These are phyloP conservation scores for Synergus itoensis DNA, from an alignment of 2,888 invertebrate species.

Conservation along the genomic window DNA sequence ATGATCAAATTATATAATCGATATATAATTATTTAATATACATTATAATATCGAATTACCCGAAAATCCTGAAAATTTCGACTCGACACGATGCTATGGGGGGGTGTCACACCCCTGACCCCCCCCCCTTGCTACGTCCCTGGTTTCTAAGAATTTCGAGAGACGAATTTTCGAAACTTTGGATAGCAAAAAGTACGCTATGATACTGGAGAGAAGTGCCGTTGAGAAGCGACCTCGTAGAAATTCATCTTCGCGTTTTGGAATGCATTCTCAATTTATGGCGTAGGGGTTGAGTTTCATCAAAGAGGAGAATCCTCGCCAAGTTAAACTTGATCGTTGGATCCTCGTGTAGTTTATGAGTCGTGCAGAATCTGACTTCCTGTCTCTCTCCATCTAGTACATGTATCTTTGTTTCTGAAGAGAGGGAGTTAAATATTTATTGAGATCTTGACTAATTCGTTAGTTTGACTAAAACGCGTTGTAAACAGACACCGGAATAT, in stretches of 20 bases:
- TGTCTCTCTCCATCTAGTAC: background rate
- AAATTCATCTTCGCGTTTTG: constrained; percentile 30
- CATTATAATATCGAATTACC: too few species aligned
- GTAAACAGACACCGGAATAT: constrained; percentile 5
- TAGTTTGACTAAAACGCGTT: constrained; percentile 26
- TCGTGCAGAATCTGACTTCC: constrained; percentile 15
- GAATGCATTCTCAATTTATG: constrained; percentile 28
- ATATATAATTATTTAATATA: too few species aligned
- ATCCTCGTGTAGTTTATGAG: constrained; percentile 18
- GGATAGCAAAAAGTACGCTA: background rate
- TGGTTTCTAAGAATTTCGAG: too few species aligned
- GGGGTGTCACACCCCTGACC: too few species aligned
- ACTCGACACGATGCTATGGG: too few species aligned
- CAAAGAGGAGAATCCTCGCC: constrained; percentile 24
- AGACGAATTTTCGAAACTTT: background rate
- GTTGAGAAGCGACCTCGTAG: constrained; percentile 11
- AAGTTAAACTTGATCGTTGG: constrained; percentile 25
- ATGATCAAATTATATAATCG: too few species aligned
- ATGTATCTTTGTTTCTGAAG: constrained; percentile 12
- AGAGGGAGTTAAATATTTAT: constrained; percentile 36
- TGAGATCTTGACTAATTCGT: constrained; percentile 34
- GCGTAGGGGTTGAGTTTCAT: constrained; percentile 29
- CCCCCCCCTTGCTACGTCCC: too few species aligned
- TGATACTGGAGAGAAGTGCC: background rate
- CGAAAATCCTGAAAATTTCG: too few species aligned